Conservation (phyloP, 2,113 vertebrate species). For the Hiodon alosoides region DNA sequence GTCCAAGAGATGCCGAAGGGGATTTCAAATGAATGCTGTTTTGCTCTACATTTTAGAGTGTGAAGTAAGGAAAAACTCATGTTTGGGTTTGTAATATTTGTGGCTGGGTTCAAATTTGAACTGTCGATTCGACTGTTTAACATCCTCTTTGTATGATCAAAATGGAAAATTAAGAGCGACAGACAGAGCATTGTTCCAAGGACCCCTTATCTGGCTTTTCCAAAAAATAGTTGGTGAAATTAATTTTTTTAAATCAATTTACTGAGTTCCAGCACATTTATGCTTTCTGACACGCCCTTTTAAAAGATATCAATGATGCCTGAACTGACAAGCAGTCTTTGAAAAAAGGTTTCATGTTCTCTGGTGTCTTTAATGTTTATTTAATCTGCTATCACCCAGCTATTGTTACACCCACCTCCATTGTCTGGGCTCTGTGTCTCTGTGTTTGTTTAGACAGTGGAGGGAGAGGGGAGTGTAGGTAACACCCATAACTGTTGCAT, state of each 20-base stretch:
- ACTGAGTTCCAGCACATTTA: slow-evolving; percentile 35
- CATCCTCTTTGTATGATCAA: too few species aligned
- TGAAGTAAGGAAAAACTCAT: background rate
- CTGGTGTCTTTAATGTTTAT: slow-evolving; percentile 30
- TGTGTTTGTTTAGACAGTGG: slow-evolving; percentile 38
- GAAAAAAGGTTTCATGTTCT: slow-evolving; percentile 43
- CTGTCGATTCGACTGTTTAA: too few species aligned
- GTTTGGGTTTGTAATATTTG: background rate
- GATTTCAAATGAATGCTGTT: too few species aligned
- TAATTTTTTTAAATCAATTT: background rate
- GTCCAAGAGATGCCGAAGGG: background rate
- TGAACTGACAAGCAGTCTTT: slow-evolving; percentile 51
- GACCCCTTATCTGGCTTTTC: slow-evolving; percentile 23
- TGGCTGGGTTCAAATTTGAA: too few species aligned
- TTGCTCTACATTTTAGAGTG: background rate
- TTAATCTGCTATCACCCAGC: slow-evolving; percentile 11
- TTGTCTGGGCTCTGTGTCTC: slow-evolving; percentile 27
- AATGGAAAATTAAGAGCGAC: background rate
- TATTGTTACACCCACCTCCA: slow-evolving; percentile 23
- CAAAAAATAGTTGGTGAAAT: slow-evolving; percentile 10
- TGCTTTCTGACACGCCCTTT: slow-evolving; percentile 33
- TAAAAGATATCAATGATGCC: slow-evolving; percentile 49
- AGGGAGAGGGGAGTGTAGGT: slow-evolving; percentile 49
- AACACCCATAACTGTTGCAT: slow-evolving; percentile 35
- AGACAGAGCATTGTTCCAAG: background rate